A percentile compares a stretch with the other conserved stretches of the same genome.
Conservation (phyloP, 2,888 invertebrate genomes). For the Tubulanus polymorphus region DNA sequence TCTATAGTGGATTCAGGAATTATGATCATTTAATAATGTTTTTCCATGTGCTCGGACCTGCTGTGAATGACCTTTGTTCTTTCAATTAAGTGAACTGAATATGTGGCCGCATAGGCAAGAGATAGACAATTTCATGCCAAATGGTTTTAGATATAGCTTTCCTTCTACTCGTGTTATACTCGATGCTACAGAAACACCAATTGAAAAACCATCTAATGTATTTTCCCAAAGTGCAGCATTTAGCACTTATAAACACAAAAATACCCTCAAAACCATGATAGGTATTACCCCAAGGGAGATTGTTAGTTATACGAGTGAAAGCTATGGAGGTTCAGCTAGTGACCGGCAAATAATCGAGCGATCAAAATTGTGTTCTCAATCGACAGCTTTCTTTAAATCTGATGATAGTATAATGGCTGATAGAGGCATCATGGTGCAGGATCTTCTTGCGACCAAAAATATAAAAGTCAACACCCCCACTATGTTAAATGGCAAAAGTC, state of each 20-base stretch:
- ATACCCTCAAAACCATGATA: constrained; percentile 24
- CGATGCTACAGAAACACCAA: constrained; percentile 24
- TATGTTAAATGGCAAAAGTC: constrained; percentile 21
- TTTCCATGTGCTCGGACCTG: no score
- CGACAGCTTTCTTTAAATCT: background rate
- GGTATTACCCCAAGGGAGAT: constrained; percentile 18
- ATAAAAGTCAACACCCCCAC: constrained; percentile 22
- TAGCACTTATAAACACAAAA: constrained; percentile 24
- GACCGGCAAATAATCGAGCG: constrained; percentile 23
- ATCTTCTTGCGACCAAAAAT: constrained; percentile 21
- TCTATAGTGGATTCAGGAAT: no score
- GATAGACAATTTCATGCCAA: constrained; percentile 17
- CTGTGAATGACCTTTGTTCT: no score
- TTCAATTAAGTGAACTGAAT: constrained; percentile 21
- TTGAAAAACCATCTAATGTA: constrained; percentile 22
- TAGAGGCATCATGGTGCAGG: constrained; percentile 25
- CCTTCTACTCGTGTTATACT: constrained; percentile 22
- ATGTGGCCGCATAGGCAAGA: constrained; percentile 19
- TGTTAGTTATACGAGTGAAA: constrained; percentile 17
- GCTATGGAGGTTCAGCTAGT: constrained; percentile 20
- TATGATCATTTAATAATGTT: no score
- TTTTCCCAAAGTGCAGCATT: constrained; percentile 19
- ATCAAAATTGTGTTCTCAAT: constrained; percentile 7
- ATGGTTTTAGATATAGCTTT: constrained; percentile 19
- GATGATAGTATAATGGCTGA: constrained; percentile 22